Evolutionary conservation across 2,797 vertebrate genomes (phyloP).

Genomic region (Rhabdomys pumilio): DNA sequence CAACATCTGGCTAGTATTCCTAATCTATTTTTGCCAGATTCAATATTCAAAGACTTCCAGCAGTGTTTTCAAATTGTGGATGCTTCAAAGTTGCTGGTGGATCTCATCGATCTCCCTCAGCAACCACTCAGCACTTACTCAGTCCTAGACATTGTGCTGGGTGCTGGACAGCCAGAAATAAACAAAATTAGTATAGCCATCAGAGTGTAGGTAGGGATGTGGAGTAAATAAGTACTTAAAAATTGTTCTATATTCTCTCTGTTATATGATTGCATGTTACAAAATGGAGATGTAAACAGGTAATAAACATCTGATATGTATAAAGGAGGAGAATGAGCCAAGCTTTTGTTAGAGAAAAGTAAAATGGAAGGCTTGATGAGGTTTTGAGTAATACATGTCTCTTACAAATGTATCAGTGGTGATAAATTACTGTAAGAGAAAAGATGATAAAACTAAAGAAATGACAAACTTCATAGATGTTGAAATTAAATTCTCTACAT

Average conservation of each 20-base stretch:
- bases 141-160: neutral
- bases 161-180: slow-evolving; percentile 28
- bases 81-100: slow-evolving; percentile 51
- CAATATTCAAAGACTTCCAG: slow-evolving; percentile 74
- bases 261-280: neutral
- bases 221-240: slow-evolving; percentile 11
- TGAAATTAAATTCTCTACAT: slow-evolving; percentile 43
- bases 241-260: slow-evolving; percentile 36
- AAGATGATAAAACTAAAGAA: slow-evolving; percentile 59
- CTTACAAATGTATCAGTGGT: neutral
- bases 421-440: slow-evolving; percentile 26
- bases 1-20: slow-evolving; percentile 85
- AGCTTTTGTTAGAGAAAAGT: slow-evolving; percentile 47
- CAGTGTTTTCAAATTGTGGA: slow-evolving; percentile 50
- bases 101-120: slow-evolving; percentile 55
- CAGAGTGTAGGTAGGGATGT: neutral
- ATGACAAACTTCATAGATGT: slow-evolving; percentile 3
- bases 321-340: neutral
- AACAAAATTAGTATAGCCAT: slow-evolving; percentile 25
- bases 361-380: neutral
- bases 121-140: neutral
- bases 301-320: neutral
- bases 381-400: slow-evolving; percentile 35
- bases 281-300: slow-evolving; percentile 44
- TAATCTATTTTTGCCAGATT: slow-evolving; percentile 78